Percentiles rank a stretch among this genome's conserved stretches.
Evolutionary conservation across 2,888 invertebrate genomes (phyloP).

Genomic region (Nemoura dubitans): DNA sequence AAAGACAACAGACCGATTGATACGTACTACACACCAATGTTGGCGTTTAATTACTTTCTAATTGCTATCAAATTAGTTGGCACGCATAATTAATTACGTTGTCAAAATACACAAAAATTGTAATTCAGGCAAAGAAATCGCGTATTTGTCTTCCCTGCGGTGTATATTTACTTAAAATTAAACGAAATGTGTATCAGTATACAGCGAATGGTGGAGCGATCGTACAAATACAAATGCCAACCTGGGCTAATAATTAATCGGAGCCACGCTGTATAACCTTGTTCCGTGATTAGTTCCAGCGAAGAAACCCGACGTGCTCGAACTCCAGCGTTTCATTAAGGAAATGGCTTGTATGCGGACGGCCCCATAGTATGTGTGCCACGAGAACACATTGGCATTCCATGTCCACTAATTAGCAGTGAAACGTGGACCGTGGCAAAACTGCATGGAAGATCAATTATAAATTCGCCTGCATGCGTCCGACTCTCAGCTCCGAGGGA

Average conservation of each 20-base stretch:
- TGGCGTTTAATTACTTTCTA: background rate
- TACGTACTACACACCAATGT: background rate
- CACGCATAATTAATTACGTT: background rate
- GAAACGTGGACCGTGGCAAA: background rate
- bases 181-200: background rate
- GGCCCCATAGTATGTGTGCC: background rate
- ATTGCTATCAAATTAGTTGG: background rate
- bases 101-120: background rate
- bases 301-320: too few relatives aligned
- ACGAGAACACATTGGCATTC: background rate
- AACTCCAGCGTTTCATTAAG: too few relatives aligned
- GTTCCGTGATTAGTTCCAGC: too few relatives aligned
- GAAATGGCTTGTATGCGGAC: background rate
- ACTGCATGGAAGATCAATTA: background rate
- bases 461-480: background rate
- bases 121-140: too few relatives aligned
- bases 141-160: too few relatives aligned
- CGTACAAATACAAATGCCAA: background rate
- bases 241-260: background rate
- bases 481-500: background rate
- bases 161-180: background rate
- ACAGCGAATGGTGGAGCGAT: background rate
- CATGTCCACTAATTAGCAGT: background rate
- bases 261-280: background rate
- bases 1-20: background rate